Evolutionary conservation across 2,797 vertebrate species (phyloP).

Genomic region (Vespertilio murinus): DNA sequence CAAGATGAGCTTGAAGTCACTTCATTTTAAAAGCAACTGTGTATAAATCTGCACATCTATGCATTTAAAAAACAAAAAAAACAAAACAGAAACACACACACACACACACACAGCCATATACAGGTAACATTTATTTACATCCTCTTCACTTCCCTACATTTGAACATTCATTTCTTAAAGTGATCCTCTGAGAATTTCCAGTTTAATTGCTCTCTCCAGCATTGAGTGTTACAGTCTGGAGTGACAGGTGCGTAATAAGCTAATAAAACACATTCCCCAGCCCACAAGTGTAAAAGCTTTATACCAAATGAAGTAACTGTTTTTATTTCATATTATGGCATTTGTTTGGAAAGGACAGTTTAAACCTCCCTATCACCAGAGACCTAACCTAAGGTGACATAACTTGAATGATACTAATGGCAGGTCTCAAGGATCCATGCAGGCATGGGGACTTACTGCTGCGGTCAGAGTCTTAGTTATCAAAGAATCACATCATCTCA

Average conservation of each 20-base stretch:
- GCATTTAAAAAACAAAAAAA: too few species aligned
- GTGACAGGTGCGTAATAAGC: constrained; percentile 70
- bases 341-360: constrained; percentile 20
- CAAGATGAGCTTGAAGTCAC: not conserved
- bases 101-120: rapidly evolving
- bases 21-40: not conserved
- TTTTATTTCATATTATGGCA: constrained; percentile 64
- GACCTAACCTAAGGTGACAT: not conserved
- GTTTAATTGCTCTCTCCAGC: constrained; percentile 54
- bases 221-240: constrained; percentile 48
- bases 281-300: constrained; percentile 68
- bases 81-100: too few species aligned
- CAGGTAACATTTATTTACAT: not conserved
- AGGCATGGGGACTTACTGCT: too few species aligned
- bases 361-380: not conserved
- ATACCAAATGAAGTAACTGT: constrained; percentile 65
- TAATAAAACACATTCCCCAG: constrained; percentile 62
- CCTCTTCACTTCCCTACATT: not conserved
- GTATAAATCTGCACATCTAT: rapidly evolving
- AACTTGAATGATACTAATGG: rapidly evolving
- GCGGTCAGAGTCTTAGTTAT: too few species aligned
- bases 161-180: constrained; percentile 61
- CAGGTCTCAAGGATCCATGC: too few species aligned
- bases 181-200: constrained; percentile 54
- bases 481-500: not conserved